Evolutionary conservation across 2,888 invertebrate species (phyloP).

Genomic region (Tenthredo mesomela): DNA sequence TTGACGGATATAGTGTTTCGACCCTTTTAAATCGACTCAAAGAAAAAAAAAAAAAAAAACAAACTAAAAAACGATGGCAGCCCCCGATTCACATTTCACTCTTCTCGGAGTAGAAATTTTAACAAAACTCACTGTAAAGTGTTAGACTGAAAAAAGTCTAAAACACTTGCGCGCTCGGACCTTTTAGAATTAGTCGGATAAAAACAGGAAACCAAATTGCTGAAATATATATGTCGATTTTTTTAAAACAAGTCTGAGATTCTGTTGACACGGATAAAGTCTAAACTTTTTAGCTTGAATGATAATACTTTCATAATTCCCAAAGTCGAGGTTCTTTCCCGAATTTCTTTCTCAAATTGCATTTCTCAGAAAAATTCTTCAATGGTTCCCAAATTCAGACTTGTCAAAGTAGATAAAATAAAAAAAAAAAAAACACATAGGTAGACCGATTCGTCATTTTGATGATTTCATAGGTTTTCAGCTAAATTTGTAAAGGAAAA

Average conservation of each 20-base stretch:
- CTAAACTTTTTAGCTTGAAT: neutral
- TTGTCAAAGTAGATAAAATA: neutral
- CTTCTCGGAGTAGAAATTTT: neutral
- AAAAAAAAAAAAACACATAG: too few species aligned
- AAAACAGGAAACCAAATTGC: neutral
- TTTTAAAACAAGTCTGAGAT: neutral
- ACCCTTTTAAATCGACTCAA: neutral
- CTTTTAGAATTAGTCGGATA: neutral
- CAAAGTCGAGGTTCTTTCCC: neutral
- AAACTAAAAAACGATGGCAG: neutral
- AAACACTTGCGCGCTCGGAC: neutral
- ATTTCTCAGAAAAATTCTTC: neutral
- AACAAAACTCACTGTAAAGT: neutral
- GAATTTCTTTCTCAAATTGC: neutral
- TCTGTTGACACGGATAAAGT: neutral
- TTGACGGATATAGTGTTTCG: conserved; percentile 25
- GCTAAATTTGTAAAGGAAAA: neutral
- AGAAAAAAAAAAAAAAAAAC: neutral
- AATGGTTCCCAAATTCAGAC: neutral
- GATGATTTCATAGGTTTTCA: too few species aligned
- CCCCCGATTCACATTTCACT: neutral
- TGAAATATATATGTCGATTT: neutral
- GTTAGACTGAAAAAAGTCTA: neutral
- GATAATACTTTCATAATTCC: neutral
- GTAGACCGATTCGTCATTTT: too few species aligned